Conservation (phyloP, 2,113 vertebrate species). For the Colius striatus region DNA sequence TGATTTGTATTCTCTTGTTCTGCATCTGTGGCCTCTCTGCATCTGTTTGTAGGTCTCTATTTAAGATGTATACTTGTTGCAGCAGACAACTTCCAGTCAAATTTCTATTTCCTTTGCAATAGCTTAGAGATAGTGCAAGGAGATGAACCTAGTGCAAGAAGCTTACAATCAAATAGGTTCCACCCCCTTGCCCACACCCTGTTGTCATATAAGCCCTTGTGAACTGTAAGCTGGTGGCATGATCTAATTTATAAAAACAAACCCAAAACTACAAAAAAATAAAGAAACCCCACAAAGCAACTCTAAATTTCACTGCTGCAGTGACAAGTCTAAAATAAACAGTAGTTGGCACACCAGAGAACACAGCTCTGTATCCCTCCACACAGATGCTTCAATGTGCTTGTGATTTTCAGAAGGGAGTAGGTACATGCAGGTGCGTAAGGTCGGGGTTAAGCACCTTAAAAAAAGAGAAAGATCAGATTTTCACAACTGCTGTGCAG, state of each 20-base stretch:
- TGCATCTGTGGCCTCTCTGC: background rate
- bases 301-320: background rate
- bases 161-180: background rate
- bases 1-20: background rate
- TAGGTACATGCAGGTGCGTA: accelerated
- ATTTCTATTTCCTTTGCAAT: background rate
- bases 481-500: background rate
- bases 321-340: background rate
- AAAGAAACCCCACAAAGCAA: background rate
- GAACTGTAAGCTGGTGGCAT: background rate
- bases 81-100: background rate
- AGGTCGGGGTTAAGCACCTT: background rate
- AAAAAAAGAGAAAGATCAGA: background rate
- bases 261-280: background rate
- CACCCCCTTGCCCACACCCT: too few relatives aligned
- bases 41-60: background rate
- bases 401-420: background rate
- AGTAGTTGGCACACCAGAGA: background rate
- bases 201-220: background rate
- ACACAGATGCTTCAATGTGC: background rate
- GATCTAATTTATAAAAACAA: background rate
- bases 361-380: background rate
- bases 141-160: background rate
- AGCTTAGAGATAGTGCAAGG: background rate
- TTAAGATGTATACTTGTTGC: background rate